phyloP scores from a whole-genome alignment of 2,797 vertebrate species.

The Hozukius guyotensis region DNA sequence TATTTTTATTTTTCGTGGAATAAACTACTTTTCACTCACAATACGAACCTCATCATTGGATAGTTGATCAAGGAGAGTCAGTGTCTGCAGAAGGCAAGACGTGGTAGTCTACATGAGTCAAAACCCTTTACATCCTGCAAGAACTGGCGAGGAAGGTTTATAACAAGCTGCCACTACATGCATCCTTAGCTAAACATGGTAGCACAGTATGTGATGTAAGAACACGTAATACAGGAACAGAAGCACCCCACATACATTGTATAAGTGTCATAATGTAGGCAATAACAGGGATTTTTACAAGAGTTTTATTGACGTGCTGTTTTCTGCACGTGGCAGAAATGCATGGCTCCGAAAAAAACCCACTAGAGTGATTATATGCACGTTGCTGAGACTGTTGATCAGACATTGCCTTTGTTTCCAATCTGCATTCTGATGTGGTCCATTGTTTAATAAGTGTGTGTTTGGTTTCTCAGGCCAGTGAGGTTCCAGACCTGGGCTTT shows the following conservation, averaged over 20 bases:
- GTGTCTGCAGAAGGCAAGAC: too few relatives aligned
- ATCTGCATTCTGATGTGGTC: not conserved
- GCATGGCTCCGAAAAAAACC: not conserved
- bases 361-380: not conserved
- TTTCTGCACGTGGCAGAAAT: not conserved
- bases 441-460: not conserved
- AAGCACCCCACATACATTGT: not conserved
- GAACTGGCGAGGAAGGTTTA: too few relatives aligned
- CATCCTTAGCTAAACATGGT: not conserved
- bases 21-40: too few relatives aligned
- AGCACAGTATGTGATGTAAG: not conserved
- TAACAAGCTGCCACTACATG: too few relatives aligned
- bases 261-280: not conserved
- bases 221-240: not conserved
- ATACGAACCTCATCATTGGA: too few relatives aligned
- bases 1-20: too few relatives aligned
- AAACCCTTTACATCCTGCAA: too few relatives aligned
- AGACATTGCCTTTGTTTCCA: not conserved
- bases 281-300: not conserved
- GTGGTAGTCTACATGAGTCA: too few relatives aligned
- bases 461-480: slow-evolving; percentile 79
- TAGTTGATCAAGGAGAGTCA: too few relatives aligned
- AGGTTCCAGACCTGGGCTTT: slow-evolving; percentile 86
- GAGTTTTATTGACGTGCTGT: not conserved
- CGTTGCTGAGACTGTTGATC: not conserved